A percentile compares a stretch with the other conserved stretches of the same genome.
Conservation (phyloP, 2,888 invertebrate genomes). For the Lingula anatina region DNA sequence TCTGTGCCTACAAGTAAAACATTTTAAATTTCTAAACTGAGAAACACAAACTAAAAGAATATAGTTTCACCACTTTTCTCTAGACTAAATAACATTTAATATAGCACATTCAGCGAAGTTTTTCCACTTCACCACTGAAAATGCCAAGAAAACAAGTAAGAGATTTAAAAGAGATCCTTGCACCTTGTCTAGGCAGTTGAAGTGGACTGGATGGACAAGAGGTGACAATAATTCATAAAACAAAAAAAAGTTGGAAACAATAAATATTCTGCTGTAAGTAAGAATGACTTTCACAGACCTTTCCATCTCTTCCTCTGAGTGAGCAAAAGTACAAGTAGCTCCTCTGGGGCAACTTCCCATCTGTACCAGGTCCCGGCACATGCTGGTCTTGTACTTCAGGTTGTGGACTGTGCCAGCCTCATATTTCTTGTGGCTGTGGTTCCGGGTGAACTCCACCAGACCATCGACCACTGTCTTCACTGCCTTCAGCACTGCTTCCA, state of each 20-base stretch:
- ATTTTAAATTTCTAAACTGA: too few species aligned
- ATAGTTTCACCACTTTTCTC: too few species aligned
- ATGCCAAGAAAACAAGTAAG: too few species aligned
- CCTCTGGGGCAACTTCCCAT: constrained; percentile 81
- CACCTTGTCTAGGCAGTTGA: too few species aligned
- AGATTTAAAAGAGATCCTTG: too few species aligned
- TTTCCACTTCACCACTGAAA: background rate
- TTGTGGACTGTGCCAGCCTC: constrained; percentile 30
- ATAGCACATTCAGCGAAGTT: too few species aligned
- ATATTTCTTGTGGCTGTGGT: constrained; percentile 60
- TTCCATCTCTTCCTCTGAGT: constrained; percentile 84
- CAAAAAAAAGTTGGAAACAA: background rate
- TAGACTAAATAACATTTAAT: too few species aligned
- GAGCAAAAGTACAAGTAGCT: constrained; percentile 84
- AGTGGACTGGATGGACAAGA: too few species aligned
- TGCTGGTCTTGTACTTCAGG: constrained; percentile 76
- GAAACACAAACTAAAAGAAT: too few species aligned
- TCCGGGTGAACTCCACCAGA: constrained; percentile 71
- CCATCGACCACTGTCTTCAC: constrained; percentile 65
- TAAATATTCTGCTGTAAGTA: background rate
- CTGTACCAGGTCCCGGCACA: constrained; percentile 79
- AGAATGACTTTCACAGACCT: too few species aligned
- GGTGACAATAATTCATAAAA: too few species aligned
- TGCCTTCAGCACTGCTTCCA: constrained; percentile 26
- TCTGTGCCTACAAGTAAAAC: too few species aligned